Percentiles rank a stretch among this genome's conserved stretches.
Evolutionary conservation across 1,140 invertebrate genomes (phyloP).

Genomic region (Drosophila ficusphila): DNA sequence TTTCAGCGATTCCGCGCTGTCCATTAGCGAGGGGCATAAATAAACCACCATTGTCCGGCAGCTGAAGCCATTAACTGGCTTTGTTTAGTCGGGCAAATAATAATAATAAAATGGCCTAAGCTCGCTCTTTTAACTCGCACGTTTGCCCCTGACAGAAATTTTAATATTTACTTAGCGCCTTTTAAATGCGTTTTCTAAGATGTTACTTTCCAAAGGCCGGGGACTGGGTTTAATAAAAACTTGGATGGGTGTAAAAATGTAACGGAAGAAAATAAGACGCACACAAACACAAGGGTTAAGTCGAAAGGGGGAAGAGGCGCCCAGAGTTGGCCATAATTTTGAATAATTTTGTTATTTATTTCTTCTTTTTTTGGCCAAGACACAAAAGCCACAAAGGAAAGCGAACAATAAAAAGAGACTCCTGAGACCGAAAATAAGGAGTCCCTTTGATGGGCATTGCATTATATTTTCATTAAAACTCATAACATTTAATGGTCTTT

Average conservation of each 20-base stretch:
- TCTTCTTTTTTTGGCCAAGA: slow-evolving; percentile 36
- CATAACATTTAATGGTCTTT: slow-evolving; percentile 63
- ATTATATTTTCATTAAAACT: slow-evolving; percentile 80
- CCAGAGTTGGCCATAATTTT: slow-evolving; percentile 63
- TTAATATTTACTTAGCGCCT: slow-evolving; percentile 75
- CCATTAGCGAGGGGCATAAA: slow-evolving; percentile 71
- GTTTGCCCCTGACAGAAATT: slow-evolving; percentile 56
- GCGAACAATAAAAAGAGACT: slow-evolving; percentile 62
- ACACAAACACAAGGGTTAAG: slow-evolving; percentile 62
- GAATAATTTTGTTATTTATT: slow-evolving; percentile 78
- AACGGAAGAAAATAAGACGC: slow-evolving; percentile 16
- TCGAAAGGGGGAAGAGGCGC: background rate
- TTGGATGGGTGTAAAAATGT: slow-evolving; percentile 50
- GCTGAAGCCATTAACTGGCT: slow-evolving; percentile 61
- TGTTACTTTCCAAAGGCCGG: slow-evolving; percentile 26
- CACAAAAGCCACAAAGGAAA: slow-evolving; percentile 46
- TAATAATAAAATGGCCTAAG: slow-evolving; percentile 75
- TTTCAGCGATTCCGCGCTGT: slow-evolving; percentile 58
- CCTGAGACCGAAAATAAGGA: slow-evolving; percentile 8
- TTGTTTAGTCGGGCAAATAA: slow-evolving; percentile 68
- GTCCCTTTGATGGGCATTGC: slow-evolving; percentile 24
- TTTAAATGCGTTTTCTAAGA: slow-evolving; percentile 70
- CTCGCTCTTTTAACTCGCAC: slow-evolving; percentile 10
- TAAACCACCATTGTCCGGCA: slow-evolving; percentile 53
- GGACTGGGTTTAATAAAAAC: slow-evolving; percentile 63